Evolutionary conservation across 2,113 vertebrate species (phyloP).

Genomic region (Tretioscincus oriximinensis): DNA sequence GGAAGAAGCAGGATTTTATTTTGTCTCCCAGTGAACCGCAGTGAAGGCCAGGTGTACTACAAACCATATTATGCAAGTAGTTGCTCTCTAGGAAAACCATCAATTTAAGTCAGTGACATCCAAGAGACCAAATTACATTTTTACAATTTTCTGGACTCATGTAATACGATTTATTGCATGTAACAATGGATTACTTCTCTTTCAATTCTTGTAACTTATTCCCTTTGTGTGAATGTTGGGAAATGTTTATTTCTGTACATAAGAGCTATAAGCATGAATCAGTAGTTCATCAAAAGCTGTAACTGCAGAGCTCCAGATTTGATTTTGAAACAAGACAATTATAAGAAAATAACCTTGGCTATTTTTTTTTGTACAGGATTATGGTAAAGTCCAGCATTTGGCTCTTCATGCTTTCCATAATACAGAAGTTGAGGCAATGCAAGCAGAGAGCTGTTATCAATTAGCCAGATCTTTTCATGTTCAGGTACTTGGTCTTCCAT

Average conservation of each 20-base stretch:
- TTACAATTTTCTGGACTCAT: too few relatives aligned
- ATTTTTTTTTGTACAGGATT: slow-evolving; percentile 79
- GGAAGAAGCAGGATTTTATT: too few relatives aligned
- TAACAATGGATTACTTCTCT: too few relatives aligned
- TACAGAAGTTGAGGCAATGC: slow-evolving; percentile 98
- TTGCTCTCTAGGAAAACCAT: too few relatives aligned
- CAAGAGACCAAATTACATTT: too few relatives aligned
- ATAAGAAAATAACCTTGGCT: background rate
- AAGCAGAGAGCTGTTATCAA: slow-evolving; percentile 98
- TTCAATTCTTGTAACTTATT: background rate
- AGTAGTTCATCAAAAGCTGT: background rate
- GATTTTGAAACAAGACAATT: background rate
- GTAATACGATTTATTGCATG: too few relatives aligned
- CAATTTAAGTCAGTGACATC: too few relatives aligned
- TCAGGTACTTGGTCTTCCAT: slow-evolving; percentile 77
- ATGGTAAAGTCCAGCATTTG: slow-evolving; percentile 97
- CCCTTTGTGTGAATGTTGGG: background rate
- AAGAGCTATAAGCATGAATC: background rate
- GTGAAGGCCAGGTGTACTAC: too few relatives aligned
- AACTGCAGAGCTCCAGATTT: background rate
- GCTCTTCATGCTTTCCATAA: slow-evolving; percentile 98
- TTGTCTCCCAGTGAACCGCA: too few relatives aligned
- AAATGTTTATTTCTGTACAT: background rate
- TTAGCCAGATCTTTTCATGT: slow-evolving; percentile 96
- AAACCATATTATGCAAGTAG: too few relatives aligned